A percentile compares a stretch with the other conserved stretches of the same genome.
Evolutionary conservation across 2,888 invertebrate species (phyloP).

Genomic region (Sarcophaga rosellei): DNA sequence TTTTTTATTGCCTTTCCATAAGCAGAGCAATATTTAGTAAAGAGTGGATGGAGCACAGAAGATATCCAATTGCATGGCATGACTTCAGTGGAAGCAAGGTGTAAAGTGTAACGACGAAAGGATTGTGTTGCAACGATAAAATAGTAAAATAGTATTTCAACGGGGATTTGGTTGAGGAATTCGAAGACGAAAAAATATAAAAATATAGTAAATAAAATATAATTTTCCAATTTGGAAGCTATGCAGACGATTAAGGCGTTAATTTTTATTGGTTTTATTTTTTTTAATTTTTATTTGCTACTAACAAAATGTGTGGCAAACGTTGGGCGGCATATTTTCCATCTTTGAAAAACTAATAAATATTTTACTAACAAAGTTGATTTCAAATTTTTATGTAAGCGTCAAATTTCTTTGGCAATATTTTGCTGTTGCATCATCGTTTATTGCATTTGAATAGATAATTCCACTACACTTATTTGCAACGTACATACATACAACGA

Average conservation of each 20-base stretch:
- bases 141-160: not conserved
- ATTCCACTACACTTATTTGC: not conserved
- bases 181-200: too few relatives aligned
- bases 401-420: constrained; percentile 46
- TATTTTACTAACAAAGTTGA: too few relatives aligned
- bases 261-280: too few relatives aligned
- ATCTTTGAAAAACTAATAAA: too few relatives aligned
- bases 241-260: too few relatives aligned
- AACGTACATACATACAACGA: not conserved
- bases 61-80: not conserved
- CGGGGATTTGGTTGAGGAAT: too few relatives aligned
- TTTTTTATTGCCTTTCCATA: not conserved
- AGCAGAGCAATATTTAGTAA: not conserved
- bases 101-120: too few relatives aligned
- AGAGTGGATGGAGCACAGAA: not conserved
- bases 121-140: not conserved
- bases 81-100: not conserved
- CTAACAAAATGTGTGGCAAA: too few relatives aligned
- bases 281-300: too few relatives aligned
- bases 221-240: too few relatives aligned
- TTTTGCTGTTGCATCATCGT: constrained; percentile 65
- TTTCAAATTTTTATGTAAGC: not conserved
- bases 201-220: too few relatives aligned
- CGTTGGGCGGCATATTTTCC: too few relatives aligned
- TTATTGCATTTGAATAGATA: not conserved